These are phyloP conservation scores for Amphiprion clarkii DNA, from an alignment of 2,797 vertebrate genomes.

Conservation along the genomic window DNA sequence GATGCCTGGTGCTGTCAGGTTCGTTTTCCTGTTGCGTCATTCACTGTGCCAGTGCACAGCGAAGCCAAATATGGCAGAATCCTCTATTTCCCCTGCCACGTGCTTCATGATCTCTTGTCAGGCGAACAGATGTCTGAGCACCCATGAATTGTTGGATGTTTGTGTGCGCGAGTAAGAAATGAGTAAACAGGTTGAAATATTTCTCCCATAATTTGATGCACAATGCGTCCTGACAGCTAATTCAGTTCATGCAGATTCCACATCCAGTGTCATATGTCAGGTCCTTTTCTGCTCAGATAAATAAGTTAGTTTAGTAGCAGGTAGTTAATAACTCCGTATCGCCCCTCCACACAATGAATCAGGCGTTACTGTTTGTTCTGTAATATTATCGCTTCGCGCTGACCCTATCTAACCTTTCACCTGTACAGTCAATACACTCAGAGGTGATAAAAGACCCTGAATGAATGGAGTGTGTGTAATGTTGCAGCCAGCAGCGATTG, in stretches of 20 bases:
- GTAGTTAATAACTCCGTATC: constrained; percentile 45
- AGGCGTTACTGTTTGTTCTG: constrained; percentile 53
- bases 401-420: constrained; percentile 73
- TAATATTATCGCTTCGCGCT: constrained; percentile 64
- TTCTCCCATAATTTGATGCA: constrained; percentile 86
- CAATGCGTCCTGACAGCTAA: constrained; percentile 84
- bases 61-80: constrained; percentile 76
- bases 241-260: constrained; percentile 61
- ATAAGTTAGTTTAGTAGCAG: constrained; percentile 56
- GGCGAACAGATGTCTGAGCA: constrained; percentile 72
- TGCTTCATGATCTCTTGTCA: constrained; percentile 75
- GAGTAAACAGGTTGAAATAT: constrained; percentile 81
- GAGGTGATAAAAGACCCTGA: constrained; percentile 69
- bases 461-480: constrained; percentile 78
- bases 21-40: constrained; percentile 84
- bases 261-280: constrained; percentile 68
- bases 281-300: constrained; percentile 61
- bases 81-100: constrained; percentile 64
- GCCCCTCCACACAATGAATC: constrained; percentile 17
- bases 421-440: constrained; percentile 62
- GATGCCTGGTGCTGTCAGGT: constrained; percentile 82
- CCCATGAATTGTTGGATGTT: constrained; percentile 74
- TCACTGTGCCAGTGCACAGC: constrained; percentile 67
- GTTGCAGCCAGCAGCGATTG: constrained; percentile 80
- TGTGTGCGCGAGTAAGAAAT: constrained; percentile 59